These are phyloP conservation scores for Tigriopus californicus DNA, from an alignment of 2,888 invertebrate genomes.

Conservation along the genomic window DNA sequence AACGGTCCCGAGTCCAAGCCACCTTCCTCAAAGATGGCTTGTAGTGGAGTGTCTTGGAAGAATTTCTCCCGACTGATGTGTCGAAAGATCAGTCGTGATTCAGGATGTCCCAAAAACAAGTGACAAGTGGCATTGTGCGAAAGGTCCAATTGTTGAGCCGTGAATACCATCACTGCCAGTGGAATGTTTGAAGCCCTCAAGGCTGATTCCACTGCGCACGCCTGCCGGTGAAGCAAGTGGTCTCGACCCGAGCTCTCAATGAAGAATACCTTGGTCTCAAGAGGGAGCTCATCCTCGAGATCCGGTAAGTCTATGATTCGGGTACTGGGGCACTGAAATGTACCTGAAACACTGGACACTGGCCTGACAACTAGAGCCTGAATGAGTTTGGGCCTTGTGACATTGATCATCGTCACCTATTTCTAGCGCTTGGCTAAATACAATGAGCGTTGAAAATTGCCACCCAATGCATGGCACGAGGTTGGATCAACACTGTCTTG, in stretches of 20 bases:
- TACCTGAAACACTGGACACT: too few species aligned
- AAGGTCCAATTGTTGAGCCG: background rate
- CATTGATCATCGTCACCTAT: too few species aligned
- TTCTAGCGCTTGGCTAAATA: too few species aligned
- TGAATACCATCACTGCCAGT: background rate
- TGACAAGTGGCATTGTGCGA: conserved; percentile 4
- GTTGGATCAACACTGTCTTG: too few species aligned
- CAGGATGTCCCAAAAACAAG: background rate
- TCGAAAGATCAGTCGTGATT: background rate
- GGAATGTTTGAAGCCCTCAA: background rate
- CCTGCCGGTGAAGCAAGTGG: background rate
- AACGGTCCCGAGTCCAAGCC: background rate
- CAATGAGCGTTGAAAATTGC: too few species aligned
- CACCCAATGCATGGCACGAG: too few species aligned
- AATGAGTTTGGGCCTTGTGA: too few species aligned
- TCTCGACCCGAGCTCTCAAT: conserved; percentile 6
- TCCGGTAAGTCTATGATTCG: too few species aligned
- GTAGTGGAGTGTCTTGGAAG: background rate
- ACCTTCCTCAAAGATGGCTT: background rate
- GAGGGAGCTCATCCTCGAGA: background rate
- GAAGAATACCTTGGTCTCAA: background rate
- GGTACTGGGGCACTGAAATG: too few species aligned
- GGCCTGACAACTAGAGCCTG: too few species aligned
- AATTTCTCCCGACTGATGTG: background rate
- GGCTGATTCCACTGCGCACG: conserved; percentile 6